Conservation (phyloP, 2,113 vertebrate genomes). For the Oryzias woworae region DNA sequence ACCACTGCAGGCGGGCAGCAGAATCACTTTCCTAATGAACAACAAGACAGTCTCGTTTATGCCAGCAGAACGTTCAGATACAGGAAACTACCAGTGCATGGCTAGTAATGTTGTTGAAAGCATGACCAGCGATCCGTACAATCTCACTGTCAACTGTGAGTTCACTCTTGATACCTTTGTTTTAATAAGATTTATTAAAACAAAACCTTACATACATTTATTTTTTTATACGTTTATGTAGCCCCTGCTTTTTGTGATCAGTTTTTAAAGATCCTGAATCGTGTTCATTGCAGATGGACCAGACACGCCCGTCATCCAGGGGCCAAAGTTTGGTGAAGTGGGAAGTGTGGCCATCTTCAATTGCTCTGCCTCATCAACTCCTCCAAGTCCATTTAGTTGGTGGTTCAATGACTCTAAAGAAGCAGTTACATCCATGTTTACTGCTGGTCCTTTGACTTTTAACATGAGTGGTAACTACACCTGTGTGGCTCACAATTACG, state of each 20-base stretch:
- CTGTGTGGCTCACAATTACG: slow-evolving; percentile 64
- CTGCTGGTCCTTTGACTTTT: slow-evolving; percentile 13
- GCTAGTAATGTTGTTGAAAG: not conserved
- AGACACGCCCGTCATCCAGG: slow-evolving; percentile 21
- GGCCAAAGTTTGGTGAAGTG: slow-evolving; percentile 36
- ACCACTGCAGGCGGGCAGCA: slow-evolving; percentile 12
- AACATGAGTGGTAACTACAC: slow-evolving; percentile 66
- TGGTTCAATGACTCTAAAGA: slow-evolving; percentile 44
- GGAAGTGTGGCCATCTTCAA: slow-evolving; percentile 24
- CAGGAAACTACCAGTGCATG: slow-evolving; percentile 49
- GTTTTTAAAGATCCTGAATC: too few species aligned
- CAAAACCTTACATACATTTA: not conserved
- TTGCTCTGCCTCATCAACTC: slow-evolving; percentile 62
- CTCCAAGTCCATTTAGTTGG: slow-evolving; percentile 59
- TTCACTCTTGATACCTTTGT: too few species aligned
- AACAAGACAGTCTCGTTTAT: slow-evolving; percentile 11
- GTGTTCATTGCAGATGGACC: slow-evolving; percentile 46
- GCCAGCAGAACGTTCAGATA: slow-evolving; percentile 29
- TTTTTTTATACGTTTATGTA: not conserved
- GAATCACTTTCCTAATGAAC: not conserved
- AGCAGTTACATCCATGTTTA: slow-evolving; percentile 31
- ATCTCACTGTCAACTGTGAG: slow-evolving; percentile 60
- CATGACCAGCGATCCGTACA: slow-evolving; percentile 38
- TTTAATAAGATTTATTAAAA: too few species aligned
- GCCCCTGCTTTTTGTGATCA: not conserved